Conservation (phyloP, 30 jellyfish, hydroid and myxozoan species). For the Aurelia aurita complex sp. Pacific region DNA sequence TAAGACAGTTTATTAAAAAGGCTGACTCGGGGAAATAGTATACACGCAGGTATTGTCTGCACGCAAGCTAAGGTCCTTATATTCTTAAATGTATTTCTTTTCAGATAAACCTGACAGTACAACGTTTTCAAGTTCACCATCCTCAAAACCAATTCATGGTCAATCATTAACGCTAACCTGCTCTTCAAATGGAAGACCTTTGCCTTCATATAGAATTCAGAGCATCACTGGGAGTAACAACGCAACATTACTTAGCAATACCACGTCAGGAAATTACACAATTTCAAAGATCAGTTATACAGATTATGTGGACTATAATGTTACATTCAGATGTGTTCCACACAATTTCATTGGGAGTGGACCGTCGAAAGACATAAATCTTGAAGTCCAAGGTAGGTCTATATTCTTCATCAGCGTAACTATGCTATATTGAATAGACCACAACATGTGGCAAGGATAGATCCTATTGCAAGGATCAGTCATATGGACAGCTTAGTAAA, state of each 20-base stretch:
- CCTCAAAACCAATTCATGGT: conserved; percentile 32
- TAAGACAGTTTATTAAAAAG: too few species aligned
- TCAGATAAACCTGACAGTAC: conserved; percentile 40
- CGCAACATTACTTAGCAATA: not conserved
- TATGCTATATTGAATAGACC: too few species aligned
- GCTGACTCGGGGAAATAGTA: too few species aligned
- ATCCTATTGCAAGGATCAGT: too few species aligned
- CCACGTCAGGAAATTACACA: not conserved
- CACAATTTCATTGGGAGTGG: conserved; percentile 20
- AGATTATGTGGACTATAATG: conserved; percentile 5
- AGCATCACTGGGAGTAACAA: not conserved
- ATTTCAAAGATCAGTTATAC: not conserved
- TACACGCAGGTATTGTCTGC: too few species aligned
- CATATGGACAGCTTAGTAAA: too few species aligned
- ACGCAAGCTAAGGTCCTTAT: too few species aligned
- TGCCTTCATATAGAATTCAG: not conserved
- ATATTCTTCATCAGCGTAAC: too few species aligned
- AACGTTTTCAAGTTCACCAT: conserved; percentile 5
- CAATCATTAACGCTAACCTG: conserved; percentile 14
- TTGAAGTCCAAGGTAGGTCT: conserved; percentile 12
- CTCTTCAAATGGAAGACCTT: not conserved
- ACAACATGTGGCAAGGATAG: too few species aligned
- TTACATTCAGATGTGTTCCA: conserved; percentile 12
- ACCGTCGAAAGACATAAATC: not conserved
- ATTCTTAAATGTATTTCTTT: too few species aligned